A percentile compares a stretch with the other conserved stretches of the same genome.
phyloP scores from a whole-genome alignment of 2,113 vertebrate genomes.

The Catharus fuscescens region DNA sequence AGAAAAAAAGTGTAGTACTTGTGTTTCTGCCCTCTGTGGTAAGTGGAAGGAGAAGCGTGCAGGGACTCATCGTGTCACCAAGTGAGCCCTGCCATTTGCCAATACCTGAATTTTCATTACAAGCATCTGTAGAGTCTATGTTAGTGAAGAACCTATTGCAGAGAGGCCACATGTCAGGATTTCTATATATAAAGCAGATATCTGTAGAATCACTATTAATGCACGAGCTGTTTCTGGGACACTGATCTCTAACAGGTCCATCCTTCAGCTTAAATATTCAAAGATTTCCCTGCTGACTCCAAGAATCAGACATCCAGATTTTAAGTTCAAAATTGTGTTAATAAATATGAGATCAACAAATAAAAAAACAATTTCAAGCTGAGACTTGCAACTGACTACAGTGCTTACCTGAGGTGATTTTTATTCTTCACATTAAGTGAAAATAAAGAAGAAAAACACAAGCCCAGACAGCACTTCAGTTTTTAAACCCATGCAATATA shows the following conservation, averaged over 20 bases:
- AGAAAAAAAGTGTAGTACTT: not conserved
- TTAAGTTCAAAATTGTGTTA: not conserved
- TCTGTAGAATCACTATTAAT: not conserved
- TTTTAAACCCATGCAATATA: not conserved
- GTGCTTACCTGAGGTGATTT: not conserved
- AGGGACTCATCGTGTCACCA: accelerated
- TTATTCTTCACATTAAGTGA: not conserved
- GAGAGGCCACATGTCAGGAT: not conserved
- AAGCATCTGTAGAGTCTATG: not conserved
- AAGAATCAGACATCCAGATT: not conserved
- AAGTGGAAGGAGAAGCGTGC: not conserved
- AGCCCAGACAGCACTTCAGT: not conserved
- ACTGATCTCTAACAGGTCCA: not conserved
- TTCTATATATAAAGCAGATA: not conserved
- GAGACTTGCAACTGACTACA: not conserved
- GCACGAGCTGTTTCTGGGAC: not conserved
- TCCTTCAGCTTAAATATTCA: not conserved
- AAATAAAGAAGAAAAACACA: not conserved
- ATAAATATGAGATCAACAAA: not conserved
- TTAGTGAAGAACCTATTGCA: not conserved
- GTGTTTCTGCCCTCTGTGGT: not conserved
- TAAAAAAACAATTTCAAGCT: not conserved
- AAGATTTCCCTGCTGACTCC: not conserved
- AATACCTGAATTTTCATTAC: not conserved
- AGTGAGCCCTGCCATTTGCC: not conserved